These are phyloP conservation scores for Drosophila saltans DNA, from an alignment of 1,140 invertebrate genomes.

Conservation along the genomic window DNA sequence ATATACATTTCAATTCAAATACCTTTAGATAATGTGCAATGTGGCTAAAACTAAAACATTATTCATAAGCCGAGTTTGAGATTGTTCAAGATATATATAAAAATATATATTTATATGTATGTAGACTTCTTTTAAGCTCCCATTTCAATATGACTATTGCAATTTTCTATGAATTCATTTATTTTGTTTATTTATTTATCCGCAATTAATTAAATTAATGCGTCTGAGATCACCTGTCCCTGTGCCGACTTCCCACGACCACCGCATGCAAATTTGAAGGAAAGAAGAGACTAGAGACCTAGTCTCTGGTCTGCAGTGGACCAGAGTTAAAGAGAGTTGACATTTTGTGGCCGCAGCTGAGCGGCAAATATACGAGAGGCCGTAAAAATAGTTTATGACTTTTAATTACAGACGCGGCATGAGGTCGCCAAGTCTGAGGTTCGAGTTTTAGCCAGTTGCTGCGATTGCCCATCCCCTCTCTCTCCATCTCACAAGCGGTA, in stretches of 20 bases:
- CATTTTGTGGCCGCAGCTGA: conserved; percentile 67
- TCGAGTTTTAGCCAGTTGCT: conserved; percentile 34
- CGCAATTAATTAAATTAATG: conserved; percentile 44
- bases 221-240: conserved; percentile 48
- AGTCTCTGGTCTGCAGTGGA: conserved; percentile 1
- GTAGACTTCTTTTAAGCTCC: conserved; percentile 23
- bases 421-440: conserved; percentile 42
- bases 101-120: neutral
- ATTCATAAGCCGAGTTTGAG: no score
- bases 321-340: conserved; percentile 58
- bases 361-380: conserved; percentile 69
- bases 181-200: conserved; percentile 40
- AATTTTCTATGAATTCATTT: neutral
- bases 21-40: no score
- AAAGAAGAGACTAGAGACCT: neutral
- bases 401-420: conserved; percentile 76
- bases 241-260: conserved; percentile 53
- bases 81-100: neutral
- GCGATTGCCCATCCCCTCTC: conserved; percentile 32
- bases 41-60: no score
- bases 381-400: conserved; percentile 78
- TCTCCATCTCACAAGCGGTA: conserved; percentile 4
- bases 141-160: conserved; percentile 17
- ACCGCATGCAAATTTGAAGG: conserved; percentile 67
- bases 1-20: no score